Conservation (phyloP, 2,113 vertebrate species). For the Machaerirhynchus nigripectus region DNA sequence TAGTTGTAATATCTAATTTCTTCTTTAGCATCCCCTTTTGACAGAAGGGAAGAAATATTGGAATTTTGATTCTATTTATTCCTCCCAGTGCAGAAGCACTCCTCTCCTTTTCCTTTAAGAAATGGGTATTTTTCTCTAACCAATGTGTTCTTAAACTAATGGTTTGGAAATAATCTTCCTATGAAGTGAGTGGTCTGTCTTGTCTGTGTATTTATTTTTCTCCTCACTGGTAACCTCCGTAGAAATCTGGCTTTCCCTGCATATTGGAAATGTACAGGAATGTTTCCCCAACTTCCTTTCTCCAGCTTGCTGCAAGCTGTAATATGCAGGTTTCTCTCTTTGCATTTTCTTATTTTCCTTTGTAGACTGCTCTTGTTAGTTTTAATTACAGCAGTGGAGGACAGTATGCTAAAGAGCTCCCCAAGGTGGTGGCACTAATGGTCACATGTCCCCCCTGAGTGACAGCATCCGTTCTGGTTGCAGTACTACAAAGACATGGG, state of each 20-base stretch:
- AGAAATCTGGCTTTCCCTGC: not conserved
- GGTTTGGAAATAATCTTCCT: not conserved
- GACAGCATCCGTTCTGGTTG: conserved; percentile 64
- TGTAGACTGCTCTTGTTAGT: conserved; percentile 59
- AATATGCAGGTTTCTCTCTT: not conserved
- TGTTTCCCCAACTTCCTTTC: conserved; percentile 21
- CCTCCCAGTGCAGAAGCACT: not conserved
- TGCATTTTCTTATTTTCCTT: conserved; percentile 52
- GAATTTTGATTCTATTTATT: not conserved
- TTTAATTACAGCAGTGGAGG: conserved; percentile 65
- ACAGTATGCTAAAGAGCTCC: conserved; percentile 62
- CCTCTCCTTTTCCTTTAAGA: not conserved
- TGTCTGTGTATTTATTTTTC: not conserved
- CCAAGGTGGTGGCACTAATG: conserved; percentile 52
- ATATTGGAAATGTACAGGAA: not conserved
- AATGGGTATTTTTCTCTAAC: not conserved
- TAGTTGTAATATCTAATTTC: not conserved
- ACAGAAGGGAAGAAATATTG: not conserved
- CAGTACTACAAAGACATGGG: conserved; percentile 47
- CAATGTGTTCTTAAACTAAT: not conserved
- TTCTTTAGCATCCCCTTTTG: not conserved
- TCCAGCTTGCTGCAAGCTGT: not conserved
- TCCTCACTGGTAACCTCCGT: not conserved
- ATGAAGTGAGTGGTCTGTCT: not conserved
- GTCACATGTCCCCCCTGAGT: conserved; percentile 60